Evolutionary conservation across 2,113 vertebrate genomes (phyloP).

Genomic region (Cheilinus undulatus): DNA sequence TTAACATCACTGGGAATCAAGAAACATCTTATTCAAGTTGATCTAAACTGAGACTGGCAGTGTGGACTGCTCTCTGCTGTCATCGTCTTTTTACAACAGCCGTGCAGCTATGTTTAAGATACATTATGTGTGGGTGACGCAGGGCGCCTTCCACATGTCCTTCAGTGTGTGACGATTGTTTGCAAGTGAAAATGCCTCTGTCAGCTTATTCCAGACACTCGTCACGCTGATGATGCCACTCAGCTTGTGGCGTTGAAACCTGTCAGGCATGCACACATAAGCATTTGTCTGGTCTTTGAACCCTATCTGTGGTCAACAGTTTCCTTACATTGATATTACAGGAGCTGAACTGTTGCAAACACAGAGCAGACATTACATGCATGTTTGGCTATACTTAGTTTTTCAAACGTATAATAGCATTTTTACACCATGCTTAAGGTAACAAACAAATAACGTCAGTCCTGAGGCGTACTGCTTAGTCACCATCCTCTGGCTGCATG

Average conservation of each 20-base stretch:
- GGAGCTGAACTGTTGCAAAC: constrained; percentile 7
- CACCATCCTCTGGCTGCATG: neutral
- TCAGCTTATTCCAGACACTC: constrained; percentile 62
- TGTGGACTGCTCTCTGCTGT: neutral
- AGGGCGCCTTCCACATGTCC: constrained; percentile 20
- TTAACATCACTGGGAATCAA: constrained; percentile 5
- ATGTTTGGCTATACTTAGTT: constrained; percentile 2
- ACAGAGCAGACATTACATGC: constrained; percentile 4
- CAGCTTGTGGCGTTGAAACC: constrained; percentile 25
- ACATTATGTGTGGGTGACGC: constrained; percentile 27
- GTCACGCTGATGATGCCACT: constrained; percentile 37
- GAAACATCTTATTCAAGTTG: constrained; percentile 14
- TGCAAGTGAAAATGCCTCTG: constrained; percentile 27
- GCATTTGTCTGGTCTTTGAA: constrained; percentile 51
- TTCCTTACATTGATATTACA: constrained; percentile 29
- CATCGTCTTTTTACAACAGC: constrained; percentile 2
- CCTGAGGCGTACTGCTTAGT: neutral
- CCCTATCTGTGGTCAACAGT: constrained; percentile 8
- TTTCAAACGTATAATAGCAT: constrained; percentile 1
- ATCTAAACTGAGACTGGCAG: constrained; percentile 16
- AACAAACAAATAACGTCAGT: neutral
- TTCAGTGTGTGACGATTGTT: constrained; percentile 40
- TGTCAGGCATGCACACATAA: constrained; percentile 43
- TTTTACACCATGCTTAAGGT: neutral
- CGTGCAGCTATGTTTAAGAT: neutral